A percentile compares a stretch with the other conserved stretches of the same genome.
Evolutionary conservation across 2,113 vertebrate genomes (phyloP).

Genomic region (Perognathus longimembris): DNA sequence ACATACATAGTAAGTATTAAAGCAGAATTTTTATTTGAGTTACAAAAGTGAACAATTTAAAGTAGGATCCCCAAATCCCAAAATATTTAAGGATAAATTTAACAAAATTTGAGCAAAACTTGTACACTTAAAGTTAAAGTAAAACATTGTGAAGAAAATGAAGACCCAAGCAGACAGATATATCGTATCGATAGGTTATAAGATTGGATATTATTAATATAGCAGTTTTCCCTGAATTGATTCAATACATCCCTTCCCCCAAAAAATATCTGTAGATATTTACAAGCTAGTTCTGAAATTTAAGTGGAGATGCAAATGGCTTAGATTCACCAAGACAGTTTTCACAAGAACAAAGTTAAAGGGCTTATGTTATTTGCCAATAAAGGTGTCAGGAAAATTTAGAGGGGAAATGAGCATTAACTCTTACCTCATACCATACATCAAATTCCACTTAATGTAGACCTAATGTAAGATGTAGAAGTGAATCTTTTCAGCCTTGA

Average conservation of each 20-base stretch:
- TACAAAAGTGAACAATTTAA: background rate
- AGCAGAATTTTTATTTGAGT: slow-evolving; percentile 12
- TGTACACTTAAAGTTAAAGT: background rate
- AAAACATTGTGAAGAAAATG: background rate
- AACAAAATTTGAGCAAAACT: background rate
- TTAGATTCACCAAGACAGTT: background rate
- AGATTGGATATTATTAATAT: background rate
- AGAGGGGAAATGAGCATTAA: background rate
- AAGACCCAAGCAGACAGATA: no score
- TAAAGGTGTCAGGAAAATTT: background rate
- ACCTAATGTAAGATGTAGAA: background rate
- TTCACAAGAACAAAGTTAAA: slow-evolving; percentile 17
- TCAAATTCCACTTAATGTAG: background rate
- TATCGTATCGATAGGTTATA: background rate
- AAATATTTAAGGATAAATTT: slow-evolving; percentile 21
- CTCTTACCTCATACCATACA: background rate
- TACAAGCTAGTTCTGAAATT: background rate
- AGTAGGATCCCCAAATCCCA: background rate
- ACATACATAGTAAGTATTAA: background rate
- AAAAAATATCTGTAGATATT: background rate
- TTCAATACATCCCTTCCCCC: background rate
- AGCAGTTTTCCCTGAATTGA: background rate
- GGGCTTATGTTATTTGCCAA: background rate
- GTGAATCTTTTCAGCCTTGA: background rate
- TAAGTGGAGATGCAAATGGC: background rate